A percentile compares a stretch with the other conserved stretches of the same genome.
Conservation (phyloP, 1,140 invertebrate genomes). For the Pseudomyrmex flavicornis region DNA sequence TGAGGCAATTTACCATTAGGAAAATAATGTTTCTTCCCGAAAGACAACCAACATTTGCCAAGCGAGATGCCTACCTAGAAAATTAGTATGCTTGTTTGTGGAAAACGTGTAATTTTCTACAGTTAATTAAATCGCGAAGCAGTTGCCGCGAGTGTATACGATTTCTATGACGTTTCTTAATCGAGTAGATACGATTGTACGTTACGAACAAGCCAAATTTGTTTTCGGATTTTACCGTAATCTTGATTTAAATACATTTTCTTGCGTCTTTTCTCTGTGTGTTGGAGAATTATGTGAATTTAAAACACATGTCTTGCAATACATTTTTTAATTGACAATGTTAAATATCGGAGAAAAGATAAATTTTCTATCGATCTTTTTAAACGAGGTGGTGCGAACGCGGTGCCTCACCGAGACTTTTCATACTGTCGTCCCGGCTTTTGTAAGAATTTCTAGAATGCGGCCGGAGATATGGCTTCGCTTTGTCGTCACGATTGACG, state of each 20-base stretch:
- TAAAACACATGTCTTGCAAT: too few species aligned
- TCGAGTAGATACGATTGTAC: not conserved
- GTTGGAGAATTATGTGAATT: too few species aligned
- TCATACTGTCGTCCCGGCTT: constrained; percentile 51
- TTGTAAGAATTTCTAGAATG: constrained; percentile 69
- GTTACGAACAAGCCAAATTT: too few species aligned
- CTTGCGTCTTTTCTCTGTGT: not conserved
- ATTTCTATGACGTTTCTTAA: constrained; percentile 28
- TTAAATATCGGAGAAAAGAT: too few species aligned
- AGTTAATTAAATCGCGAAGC: constrained; percentile 40
- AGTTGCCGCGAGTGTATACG: constrained; percentile 18
- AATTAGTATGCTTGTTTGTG: constrained; percentile 2
- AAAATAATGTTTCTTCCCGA: constrained; percentile 8
- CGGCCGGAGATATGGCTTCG: constrained; percentile 65
- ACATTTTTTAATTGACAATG: too few species aligned
- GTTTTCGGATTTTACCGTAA: not conserved
- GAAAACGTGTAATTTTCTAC: constrained; percentile 17
- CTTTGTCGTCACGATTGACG: constrained; percentile 44
- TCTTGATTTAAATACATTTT: not conserved
- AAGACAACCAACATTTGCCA: constrained; percentile 14
- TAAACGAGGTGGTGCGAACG: not conserved
- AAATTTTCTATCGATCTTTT: not conserved
- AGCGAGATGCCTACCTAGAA: not conserved
- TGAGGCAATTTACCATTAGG: constrained; percentile 1
- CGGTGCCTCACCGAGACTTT: not conserved